Percentiles rank a stretch among this genome's conserved stretches.
Conservation (phyloP, 2,888 invertebrate genomes). For the Corythucha ciliata region DNA sequence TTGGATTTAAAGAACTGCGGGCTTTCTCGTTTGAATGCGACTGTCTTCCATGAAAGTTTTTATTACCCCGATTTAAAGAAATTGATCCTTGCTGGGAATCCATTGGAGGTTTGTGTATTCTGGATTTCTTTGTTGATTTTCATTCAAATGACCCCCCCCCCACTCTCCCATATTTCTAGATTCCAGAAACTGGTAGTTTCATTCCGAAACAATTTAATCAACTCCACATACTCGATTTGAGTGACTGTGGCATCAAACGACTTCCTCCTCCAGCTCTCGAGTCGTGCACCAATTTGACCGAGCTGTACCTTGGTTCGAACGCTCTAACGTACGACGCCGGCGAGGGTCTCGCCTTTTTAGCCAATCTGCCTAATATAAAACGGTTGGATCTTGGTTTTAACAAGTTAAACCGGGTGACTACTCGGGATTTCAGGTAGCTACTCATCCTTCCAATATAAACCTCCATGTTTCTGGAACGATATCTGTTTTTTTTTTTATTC, state of each 20-base stretch:
- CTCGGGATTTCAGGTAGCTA: no score
- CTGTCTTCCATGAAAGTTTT: slow-evolving; percentile 57
- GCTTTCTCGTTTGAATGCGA: slow-evolving; percentile 52
- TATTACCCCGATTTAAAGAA: slow-evolving; percentile 57
- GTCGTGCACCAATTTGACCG: slow-evolving; percentile 53
- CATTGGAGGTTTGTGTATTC: no score
- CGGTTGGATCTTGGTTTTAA: slow-evolving; percentile 56
- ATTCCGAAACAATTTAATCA: slow-evolving; percentile 57
- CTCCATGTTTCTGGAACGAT: no score
- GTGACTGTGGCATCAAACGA: slow-evolving; percentile 53
- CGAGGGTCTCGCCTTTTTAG: slow-evolving; percentile 48
- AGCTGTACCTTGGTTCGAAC: slow-evolving; percentile 53
- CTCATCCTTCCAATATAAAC: no score
- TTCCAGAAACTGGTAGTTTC: slow-evolving; percentile 50
- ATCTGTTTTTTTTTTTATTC: slow-evolving; percentile 15
- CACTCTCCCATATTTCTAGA: no score
- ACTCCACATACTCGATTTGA: slow-evolving; percentile 54
- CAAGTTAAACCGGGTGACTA: slow-evolving; percentile 44
- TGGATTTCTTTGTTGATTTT: no score
- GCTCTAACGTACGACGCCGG: slow-evolving; percentile 41
- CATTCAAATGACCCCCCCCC: no score
- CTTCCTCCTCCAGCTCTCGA: slow-evolving; percentile 53
- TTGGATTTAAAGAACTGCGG: slow-evolving; percentile 61
- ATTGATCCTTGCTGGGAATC: slow-evolving; percentile 59
- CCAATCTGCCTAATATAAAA: slow-evolving; percentile 48